Percentiles rank a stretch among this genome's conserved stretches.
phyloP scores from a whole-genome alignment of 1,140 invertebrate genomes.

The Aphaenogaster rudis region DNA sequence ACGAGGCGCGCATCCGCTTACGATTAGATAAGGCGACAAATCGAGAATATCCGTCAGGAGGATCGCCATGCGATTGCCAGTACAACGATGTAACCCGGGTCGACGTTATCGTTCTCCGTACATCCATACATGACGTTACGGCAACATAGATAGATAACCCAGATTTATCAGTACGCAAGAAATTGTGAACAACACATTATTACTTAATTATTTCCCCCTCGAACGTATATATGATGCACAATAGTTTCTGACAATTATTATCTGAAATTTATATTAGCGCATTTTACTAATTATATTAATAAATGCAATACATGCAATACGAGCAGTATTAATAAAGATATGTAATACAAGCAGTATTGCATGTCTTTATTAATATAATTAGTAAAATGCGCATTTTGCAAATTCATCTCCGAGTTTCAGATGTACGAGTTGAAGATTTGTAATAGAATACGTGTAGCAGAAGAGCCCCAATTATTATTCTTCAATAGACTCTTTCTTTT shows the following conservation, averaged over 20 bases:
- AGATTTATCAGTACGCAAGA: constrained; percentile 65
- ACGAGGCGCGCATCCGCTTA: constrained; percentile 61
- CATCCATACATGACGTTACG: constrained; percentile 59
- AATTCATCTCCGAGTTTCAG: neutral
- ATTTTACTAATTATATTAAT: neutral
- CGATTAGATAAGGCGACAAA: constrained; percentile 77
- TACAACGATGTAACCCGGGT: constrained; percentile 61
- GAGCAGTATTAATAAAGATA: neutral
- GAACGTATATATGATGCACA: neutral
- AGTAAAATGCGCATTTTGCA: too few species aligned
- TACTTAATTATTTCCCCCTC: neutral
- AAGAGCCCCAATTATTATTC: constrained; percentile 15
- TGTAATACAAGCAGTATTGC: neutral
- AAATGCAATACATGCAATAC: neutral
- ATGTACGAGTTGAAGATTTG: too few species aligned
- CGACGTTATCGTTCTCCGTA: constrained; percentile 64
- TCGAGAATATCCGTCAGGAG: constrained; percentile 70
- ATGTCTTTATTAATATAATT: too few species aligned
- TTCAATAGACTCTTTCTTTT: neutral
- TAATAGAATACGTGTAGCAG: neutral
- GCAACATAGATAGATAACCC: constrained; percentile 54
- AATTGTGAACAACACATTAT: constrained; percentile 46
- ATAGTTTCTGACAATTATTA: neutral
- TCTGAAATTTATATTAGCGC: neutral
- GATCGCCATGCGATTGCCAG: constrained; percentile 29